These are phyloP conservation scores for Haemorhous mexicanus DNA, from an alignment of 2,113 vertebrate species.

Conservation along the genomic window DNA sequence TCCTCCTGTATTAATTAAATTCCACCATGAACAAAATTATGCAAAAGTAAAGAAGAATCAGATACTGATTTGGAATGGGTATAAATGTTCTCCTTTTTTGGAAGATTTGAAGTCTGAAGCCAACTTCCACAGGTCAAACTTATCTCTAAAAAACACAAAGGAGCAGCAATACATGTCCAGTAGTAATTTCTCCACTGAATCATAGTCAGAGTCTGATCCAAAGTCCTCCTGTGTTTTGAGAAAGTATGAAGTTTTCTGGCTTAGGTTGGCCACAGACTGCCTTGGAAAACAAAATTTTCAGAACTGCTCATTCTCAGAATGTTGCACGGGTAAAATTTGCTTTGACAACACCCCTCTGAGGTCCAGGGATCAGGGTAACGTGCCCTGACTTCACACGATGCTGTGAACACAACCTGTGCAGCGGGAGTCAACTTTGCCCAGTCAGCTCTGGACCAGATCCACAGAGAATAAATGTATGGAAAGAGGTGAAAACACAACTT, in stretches of 20 bases:
- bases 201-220: neutral
- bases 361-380: neutral
- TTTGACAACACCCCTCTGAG: slow-evolving; percentile 47
- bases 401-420: neutral
- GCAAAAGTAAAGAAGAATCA: neutral
- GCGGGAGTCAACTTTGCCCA: neutral
- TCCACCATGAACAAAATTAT: neutral
- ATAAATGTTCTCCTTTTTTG: neutral
- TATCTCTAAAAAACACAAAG: neutral
- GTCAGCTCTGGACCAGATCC: neutral
- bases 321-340: neutral
- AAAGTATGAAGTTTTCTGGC: neutral
- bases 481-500: neutral
- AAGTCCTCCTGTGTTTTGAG: neutral
- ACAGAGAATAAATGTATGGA: neutral
- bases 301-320: slow-evolving; percentile 27
- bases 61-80: neutral
- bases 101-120: neutral
- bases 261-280: neutral
- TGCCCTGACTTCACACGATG: slow-evolving; percentile 1
- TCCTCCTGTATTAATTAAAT: neutral
- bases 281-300: slow-evolving; percentile 11
- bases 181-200: slow-evolving; percentile 20
- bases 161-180: neutral
- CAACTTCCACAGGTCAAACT: neutral